Conservation (phyloP, 1,140 invertebrate species). For the Drosophila arizonae region DNA sequence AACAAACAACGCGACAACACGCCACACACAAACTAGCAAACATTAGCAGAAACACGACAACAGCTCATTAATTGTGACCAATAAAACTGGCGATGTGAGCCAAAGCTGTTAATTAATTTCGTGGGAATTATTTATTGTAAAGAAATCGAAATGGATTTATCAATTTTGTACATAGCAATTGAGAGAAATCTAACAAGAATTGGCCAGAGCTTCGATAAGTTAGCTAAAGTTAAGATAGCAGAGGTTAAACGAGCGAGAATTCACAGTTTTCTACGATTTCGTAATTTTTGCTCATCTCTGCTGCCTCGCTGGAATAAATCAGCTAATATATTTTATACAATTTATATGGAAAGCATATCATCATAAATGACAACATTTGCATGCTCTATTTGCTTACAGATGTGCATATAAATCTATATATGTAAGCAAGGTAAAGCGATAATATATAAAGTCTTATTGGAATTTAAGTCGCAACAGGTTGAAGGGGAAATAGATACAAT, state of each 20-base stretch:
- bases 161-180: too few relatives aligned
- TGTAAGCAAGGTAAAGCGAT: not conserved
- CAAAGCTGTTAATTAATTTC: conserved; percentile 1
- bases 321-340: conserved; percentile 48
- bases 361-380: conserved; percentile 8
- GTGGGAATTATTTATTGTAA: not conserved
- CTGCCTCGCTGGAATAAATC: conserved; percentile 55
- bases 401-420: not conserved
- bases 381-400: conserved; percentile 6
- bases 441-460: conserved; percentile 7
- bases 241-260: not conserved
- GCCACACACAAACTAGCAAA: conserved; percentile 32
- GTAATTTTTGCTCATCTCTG: conserved; percentile 26
- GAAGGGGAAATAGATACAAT: not conserved
- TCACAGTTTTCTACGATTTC: not conserved
- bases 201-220: not conserved
- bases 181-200: not conserved
- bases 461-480: conserved; percentile 27
- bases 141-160: not conserved
- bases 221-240: too few relatives aligned
- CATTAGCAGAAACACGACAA: conserved; percentile 49
- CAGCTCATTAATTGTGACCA: conserved; percentile 54
- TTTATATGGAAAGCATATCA: not conserved
- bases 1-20: conserved; percentile 42
- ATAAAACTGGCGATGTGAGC: conserved; percentile 28